Conservation (phyloP, 2,797 vertebrate species). For the Galaxias olidus region DNA sequence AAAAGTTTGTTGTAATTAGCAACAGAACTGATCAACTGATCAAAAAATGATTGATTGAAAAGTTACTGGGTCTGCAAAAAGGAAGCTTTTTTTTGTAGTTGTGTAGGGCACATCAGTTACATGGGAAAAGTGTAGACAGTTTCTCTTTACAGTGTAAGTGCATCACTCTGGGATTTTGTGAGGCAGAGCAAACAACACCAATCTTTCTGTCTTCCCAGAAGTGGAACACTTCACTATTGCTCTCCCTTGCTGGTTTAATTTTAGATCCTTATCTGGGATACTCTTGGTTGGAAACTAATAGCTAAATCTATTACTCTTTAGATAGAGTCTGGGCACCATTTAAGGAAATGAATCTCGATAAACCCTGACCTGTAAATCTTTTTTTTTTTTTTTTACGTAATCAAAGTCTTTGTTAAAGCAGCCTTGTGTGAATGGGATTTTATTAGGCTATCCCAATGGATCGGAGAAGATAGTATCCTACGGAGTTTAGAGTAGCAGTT, state of each 20-base stretch:
- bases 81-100: not conserved
- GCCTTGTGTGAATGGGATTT: conserved; percentile 5
- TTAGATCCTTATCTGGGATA: conserved; percentile 61
- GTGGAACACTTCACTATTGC: conserved; percentile 38
- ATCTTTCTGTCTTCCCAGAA: conserved; percentile 51
- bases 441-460: conserved; percentile 17
- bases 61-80: conserved; percentile 53
- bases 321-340: conserved; percentile 58
- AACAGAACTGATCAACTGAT: conserved; percentile 56
- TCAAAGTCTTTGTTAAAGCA: conserved; percentile 39
- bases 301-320: conserved; percentile 40
- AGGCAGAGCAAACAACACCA: conserved; percentile 36
- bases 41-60: conserved; percentile 49
- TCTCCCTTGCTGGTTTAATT: conserved; percentile 52
- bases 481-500: conserved; percentile 5
- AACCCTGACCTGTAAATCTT: conserved; percentile 50
- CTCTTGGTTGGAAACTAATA: conserved; percentile 51
- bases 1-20: conserved; percentile 47
- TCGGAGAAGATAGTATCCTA: not conserved
- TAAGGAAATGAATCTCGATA: conserved; percentile 57
- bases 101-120: not conserved
- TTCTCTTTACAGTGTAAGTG: conserved; percentile 62
- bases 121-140: not conserved
- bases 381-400: conserved; percentile 36
- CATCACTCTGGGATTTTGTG: conserved; percentile 40